phyloP scores from a whole-genome alignment of 2,888 invertebrate genomes.

The Tanypteryx hageni region DNA sequence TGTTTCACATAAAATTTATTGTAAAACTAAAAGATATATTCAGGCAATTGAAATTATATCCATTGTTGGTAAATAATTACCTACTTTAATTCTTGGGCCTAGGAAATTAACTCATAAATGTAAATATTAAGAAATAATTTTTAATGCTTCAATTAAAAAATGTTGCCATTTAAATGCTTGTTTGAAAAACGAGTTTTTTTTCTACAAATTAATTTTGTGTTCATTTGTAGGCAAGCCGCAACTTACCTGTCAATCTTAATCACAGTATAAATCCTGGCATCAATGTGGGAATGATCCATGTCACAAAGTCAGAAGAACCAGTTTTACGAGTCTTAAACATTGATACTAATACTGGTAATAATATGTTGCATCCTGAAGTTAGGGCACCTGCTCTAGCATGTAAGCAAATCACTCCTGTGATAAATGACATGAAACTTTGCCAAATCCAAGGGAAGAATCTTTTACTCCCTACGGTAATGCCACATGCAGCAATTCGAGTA shows the following conservation, averaged over 20 bases:
- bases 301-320: neutral
- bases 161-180: too few relatives aligned
- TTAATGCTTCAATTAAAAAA: too few relatives aligned
- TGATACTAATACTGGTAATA: constrained; percentile 13
- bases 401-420: neutral
- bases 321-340: constrained; percentile 20
- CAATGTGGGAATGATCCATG: neutral
- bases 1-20: too few relatives aligned
- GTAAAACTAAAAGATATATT: too few relatives aligned
- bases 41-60: too few relatives aligned
- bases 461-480: neutral
- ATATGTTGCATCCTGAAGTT: constrained; percentile 14
- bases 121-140: too few relatives aligned
- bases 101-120: too few relatives aligned
- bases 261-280: neutral
- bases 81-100: too few relatives aligned
- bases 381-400: neutral
- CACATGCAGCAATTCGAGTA: constrained; percentile 30
- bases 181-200: too few relatives aligned
- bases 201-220: neutral
- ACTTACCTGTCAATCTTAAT: neutral
- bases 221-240: neutral
- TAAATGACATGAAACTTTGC: neutral
- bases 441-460: constrained; percentile 16
- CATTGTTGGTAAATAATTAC: too few relatives aligned